A percentile compares a stretch with the other conserved stretches of the same genome.
Evolutionary conservation across 2,797 vertebrate species (phyloP).

Genomic region (Hydrocynus forskahlii): DNA sequence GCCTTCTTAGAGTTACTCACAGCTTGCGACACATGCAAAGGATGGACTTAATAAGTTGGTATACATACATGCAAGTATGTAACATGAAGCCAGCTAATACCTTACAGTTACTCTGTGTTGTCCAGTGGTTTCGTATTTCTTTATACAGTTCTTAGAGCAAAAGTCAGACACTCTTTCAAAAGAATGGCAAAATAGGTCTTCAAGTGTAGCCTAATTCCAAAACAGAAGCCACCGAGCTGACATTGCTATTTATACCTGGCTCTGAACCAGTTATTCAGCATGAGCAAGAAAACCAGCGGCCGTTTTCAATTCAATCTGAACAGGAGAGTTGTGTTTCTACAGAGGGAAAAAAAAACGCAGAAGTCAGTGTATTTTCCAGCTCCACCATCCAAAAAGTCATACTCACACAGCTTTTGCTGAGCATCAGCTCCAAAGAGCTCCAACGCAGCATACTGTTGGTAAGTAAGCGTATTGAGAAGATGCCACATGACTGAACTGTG

Average conservation of each 20-base stretch:
- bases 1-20: conserved; percentile 63
- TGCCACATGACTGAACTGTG: not conserved
- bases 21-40: conserved; percentile 56
- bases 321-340: conserved; percentile 21
- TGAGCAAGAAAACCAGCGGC: conserved; percentile 42
- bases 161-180: not conserved
- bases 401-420: not conserved
- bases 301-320: conserved; percentile 29
- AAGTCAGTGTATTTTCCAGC: conserved; percentile 1
- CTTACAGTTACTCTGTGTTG: too few relatives aligned
- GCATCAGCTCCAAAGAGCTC: not conserved
- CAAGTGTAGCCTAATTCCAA: conserved; percentile 14
- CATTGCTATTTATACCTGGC: conserved; percentile 47
- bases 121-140: not conserved
- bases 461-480: not conserved
- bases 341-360: conserved; percentile 25
- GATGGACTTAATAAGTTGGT: not conserved
- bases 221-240: conserved; percentile 34
- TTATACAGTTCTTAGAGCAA: not conserved
- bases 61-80: not conserved
- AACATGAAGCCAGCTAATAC: too few relatives aligned
- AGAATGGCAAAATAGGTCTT: conserved; percentile 15
- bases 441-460: not conserved
- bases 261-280: conserved; percentile 49
- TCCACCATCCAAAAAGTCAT: not conserved